A percentile compares a stretch with the other conserved stretches of the same genome.
phyloP scores from a whole-genome alignment of 2,113 vertebrate species.

The Cavia aperea region DNA sequence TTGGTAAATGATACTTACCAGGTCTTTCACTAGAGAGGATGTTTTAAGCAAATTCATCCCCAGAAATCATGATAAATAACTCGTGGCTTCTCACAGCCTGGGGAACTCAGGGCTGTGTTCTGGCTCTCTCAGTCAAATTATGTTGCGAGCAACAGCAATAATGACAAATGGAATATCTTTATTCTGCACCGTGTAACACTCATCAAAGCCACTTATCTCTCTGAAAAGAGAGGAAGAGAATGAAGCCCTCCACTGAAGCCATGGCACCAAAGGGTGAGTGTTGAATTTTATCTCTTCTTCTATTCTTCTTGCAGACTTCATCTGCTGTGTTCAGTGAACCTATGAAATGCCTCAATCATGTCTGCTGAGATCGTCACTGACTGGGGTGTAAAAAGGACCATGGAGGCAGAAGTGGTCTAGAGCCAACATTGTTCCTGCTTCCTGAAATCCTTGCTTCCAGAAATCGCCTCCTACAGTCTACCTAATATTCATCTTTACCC shows the following conservation, averaged over 20 bases:
- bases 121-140: neutral
- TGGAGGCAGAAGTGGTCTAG: neutral
- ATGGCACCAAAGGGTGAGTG: neutral
- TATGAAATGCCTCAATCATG: neutral
- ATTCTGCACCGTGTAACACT: neutral
- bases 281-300: neutral
- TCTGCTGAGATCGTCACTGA: neutral
- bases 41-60: neutral
- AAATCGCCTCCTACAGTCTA: neutral
- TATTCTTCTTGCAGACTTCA: no score
- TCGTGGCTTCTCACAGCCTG: neutral
- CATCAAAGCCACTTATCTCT: accelerated
- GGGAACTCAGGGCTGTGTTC: neutral
- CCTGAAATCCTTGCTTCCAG: no score
- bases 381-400: neutral
- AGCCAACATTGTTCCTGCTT: no score
- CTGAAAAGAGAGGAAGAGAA: neutral
- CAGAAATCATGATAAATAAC: neutral
- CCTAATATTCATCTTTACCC: neutral
- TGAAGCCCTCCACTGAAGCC: neutral
- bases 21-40: neutral
- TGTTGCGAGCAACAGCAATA: neutral
- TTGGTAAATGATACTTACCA: neutral
- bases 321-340: neutral
- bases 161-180: neutral